Percentiles rank a stretch among this genome's conserved stretches.
These are phyloP conservation scores for Chlorops oryzae DNA, from an alignment of 1,140 invertebrate species.

Conservation along the genomic window DNA sequence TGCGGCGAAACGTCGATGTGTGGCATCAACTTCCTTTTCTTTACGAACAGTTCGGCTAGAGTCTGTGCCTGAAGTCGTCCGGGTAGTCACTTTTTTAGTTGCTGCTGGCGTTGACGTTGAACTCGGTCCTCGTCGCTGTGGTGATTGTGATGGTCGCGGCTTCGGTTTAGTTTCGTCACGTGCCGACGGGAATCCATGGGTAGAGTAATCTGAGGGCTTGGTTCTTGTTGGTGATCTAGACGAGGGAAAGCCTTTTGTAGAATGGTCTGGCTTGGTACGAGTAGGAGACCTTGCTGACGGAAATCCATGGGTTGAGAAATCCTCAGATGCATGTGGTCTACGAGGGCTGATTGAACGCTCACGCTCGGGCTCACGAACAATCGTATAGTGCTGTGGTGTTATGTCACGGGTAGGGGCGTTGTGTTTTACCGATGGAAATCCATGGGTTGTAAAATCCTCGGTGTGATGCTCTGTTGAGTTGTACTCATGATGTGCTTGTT, in stretches of 20 bases:
- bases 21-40: constrained; percentile 55
- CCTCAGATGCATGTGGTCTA: no score
- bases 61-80: constrained; percentile 15
- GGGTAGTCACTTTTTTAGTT: constrained; percentile 6
- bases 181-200: no score
- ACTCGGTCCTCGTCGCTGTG: not conserved
- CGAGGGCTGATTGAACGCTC: no score
- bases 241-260: constrained; percentile 11
- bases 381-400: not conserved
- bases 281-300: constrained; percentile 11
- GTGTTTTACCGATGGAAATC: constrained; percentile 13
- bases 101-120: constrained; percentile 8
- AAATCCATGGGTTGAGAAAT: constrained; percentile 17
- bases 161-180: no score
- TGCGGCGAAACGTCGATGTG: constrained; percentile 65
- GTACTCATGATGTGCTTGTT: constrained; percentile 7
- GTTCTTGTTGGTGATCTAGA: constrained; percentile 18
- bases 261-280: not conserved
- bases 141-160: not conserved
- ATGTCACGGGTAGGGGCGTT: not conserved
- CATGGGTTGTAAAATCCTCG: constrained; percentile 15
- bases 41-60: constrained; percentile 38
- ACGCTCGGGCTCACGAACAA: not conserved
- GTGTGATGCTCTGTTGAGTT: constrained; percentile 1
- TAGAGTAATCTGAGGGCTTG: no score